Evolutionary conservation across 2,113 vertebrate genomes (phyloP), one percentile per base, ranked within the genome.

Genomic region (Carollia perspicillata): DNA sequence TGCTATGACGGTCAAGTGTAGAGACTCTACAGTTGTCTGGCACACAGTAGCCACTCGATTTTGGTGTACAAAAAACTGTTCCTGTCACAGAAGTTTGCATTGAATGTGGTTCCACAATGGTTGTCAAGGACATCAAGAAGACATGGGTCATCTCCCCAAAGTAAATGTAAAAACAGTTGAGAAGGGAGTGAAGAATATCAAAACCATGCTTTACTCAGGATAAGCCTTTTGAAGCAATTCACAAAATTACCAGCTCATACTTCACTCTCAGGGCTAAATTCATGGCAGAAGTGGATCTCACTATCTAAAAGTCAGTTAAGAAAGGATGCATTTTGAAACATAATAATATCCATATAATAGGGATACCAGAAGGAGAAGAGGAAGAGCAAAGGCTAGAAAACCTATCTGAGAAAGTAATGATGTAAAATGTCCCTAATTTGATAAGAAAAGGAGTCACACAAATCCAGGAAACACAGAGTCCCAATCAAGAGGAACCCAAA

Each of bases 231-330:
- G 20, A 40, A 51, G 7, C 37, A 89, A 78, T 68, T 86, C 28
- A 60, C 23, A 28, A 60, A 60, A 60, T 60, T 60, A 60, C 58
- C 58, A 60, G 58, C 58, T 60, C 23, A 60, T 23, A 28, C 22
- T 60, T 9, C 20, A 68, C 26, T 35, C 3, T 0, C 30, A 33
- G 37, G 49, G 6, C 79, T 89, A 68, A 63, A 68, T 68, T 84
- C n/a, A 44, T 80, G 51, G 22, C 23, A 53, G 69, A 95, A 51
- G 20, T 71, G 2, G 26, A 69, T 96, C 69, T 60, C 40, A 65
- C 65, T 85, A 71, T 95, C 79, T 97, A 58, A 94, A 90, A 93
- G 92, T 6, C 30, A 84, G 14, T 8, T 75, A 69, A 80, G 7
- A 78, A 95, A 69, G 13, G 35, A 58, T 58, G 8, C 55, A 58